These are phyloP conservation scores for Salticus scenicus DNA, from an alignment of 2,888 invertebrate genomes.

Conservation along the genomic window DNA sequence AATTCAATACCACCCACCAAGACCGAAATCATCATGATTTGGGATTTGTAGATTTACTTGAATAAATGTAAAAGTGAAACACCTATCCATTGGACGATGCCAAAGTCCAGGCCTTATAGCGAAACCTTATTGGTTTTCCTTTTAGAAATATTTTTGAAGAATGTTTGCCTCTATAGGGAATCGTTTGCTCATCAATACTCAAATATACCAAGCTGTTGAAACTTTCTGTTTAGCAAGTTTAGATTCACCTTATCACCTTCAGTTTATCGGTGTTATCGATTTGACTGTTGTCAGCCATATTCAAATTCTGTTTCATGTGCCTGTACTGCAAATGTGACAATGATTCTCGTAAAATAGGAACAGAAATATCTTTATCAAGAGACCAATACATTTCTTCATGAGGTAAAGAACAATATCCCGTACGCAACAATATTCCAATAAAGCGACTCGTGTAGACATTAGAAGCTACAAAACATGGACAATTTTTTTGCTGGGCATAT, in stretches of 20 bases:
- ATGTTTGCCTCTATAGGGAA: too few species aligned
- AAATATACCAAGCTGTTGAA: too few species aligned
- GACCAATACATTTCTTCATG: constrained; percentile 39
- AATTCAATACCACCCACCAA: not conserved
- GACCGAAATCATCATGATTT: too few species aligned
- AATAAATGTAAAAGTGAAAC: not conserved
- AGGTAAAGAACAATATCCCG: not conserved
- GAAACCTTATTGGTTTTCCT: too few species aligned
- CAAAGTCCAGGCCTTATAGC: constrained; percentile 1
- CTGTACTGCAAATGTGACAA: too few species aligned
- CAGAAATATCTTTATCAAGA: not conserved
- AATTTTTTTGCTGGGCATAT: constrained; percentile 18
- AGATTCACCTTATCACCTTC: not conserved
- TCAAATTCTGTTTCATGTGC: too few species aligned
- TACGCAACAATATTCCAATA: not conserved
- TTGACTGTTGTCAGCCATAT: constrained; percentile 12
- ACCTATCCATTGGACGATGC: constrained; percentile 4
- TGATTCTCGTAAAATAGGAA: too few species aligned
- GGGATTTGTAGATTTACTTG: not conserved
- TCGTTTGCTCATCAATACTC: constrained; percentile 20
- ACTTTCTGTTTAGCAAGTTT: not conserved
- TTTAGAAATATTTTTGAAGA: too few species aligned
- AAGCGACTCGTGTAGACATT: not conserved
- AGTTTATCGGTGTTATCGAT: constrained; percentile 34
- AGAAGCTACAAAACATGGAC: not conserved